Conservation (phyloP, 2,888 invertebrate genomes). For the Blastobasis adustella region DNA sequence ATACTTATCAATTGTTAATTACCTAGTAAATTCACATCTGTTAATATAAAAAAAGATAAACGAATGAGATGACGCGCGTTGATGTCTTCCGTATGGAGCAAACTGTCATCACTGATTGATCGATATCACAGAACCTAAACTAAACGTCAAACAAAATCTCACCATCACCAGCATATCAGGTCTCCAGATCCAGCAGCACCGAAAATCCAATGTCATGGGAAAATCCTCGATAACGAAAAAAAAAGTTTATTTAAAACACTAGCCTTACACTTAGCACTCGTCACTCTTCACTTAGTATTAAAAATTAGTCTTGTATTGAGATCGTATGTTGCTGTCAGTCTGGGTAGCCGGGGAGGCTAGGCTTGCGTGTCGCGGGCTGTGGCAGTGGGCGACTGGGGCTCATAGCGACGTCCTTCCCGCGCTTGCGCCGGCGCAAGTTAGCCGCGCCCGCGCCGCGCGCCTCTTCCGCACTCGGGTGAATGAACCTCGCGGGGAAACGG, state of each 20-base stretch:
- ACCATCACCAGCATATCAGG: slow-evolving; percentile 48
- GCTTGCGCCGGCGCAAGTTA: slow-evolving; percentile 46
- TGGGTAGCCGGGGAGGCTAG: slow-evolving; percentile 29
- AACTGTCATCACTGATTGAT: too few relatives aligned
- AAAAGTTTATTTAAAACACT: slow-evolving; percentile 47
- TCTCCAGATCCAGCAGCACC: slow-evolving; percentile 28
- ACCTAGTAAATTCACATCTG: background rate
- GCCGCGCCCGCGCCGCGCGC: slow-evolving; percentile 49
- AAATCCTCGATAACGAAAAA: slow-evolving; percentile 37
- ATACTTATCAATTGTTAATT: too few relatives aligned
- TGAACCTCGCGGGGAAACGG: slow-evolving; percentile 60
- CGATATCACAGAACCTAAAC: background rate
- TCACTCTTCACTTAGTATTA: slow-evolving; percentile 59
- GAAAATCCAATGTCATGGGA: slow-evolving; percentile 44
- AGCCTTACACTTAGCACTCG: slow-evolving; percentile 47
- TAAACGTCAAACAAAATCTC: slow-evolving; percentile 27
- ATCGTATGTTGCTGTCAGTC: slow-evolving; percentile 71
- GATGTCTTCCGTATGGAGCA: slow-evolving; percentile 56
- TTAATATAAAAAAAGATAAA: background rate
- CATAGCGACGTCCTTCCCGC: slow-evolving; percentile 69
- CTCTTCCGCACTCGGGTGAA: slow-evolving; percentile 72
- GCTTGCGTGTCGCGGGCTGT: too few relatives aligned
- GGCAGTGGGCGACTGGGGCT: background rate
- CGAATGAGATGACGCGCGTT: slow-evolving; percentile 43
- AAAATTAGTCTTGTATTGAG: slow-evolving; percentile 71